phyloP scores from a whole-genome alignment of 2,797 vertebrate species.

The Jordanella pulchra region DNA sequence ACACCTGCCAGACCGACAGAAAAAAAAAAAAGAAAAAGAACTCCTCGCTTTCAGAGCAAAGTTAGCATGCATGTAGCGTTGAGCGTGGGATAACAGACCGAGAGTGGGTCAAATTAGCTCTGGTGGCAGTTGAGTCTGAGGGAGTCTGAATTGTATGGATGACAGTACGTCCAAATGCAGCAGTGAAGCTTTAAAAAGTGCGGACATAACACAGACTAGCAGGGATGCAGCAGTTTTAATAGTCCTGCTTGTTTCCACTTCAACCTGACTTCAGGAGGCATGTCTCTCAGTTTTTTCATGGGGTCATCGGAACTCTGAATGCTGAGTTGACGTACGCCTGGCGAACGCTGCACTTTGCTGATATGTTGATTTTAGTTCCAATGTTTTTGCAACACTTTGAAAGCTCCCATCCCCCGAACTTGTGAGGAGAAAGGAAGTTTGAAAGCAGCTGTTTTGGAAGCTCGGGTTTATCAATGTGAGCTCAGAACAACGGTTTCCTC shows the following conservation, averaged over 20 bases:
- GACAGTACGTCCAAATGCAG: slow-evolving; percentile 28
- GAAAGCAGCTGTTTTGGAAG: slow-evolving; percentile 80
- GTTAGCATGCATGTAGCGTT: slow-evolving; percentile 71
- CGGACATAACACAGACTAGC: slow-evolving; percentile 63
- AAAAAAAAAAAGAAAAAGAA: slow-evolving; percentile 28
- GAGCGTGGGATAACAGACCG: slow-evolving; percentile 34
- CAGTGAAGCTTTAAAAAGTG: slow-evolving; percentile 50
- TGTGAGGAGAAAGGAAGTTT: slow-evolving; percentile 65
- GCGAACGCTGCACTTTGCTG: slow-evolving; percentile 60
- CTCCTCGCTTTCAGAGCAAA: slow-evolving; percentile 50
- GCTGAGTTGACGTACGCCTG: slow-evolving; percentile 63
- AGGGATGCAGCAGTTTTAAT: slow-evolving; percentile 70
- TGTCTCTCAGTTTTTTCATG: slow-evolving; percentile 72
- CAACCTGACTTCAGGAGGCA: slow-evolving; percentile 76
- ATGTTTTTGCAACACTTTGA: slow-evolving; percentile 64
- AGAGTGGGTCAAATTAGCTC: slow-evolving; percentile 11
- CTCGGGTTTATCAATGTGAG: slow-evolving; percentile 38
- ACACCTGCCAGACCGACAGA: slow-evolving; percentile 77
- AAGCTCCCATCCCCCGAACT: slow-evolving; percentile 44
- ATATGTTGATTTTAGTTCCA: slow-evolving; percentile 75
- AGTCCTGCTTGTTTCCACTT: slow-evolving; percentile 70
- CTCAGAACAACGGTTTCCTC: slow-evolving; percentile 63
- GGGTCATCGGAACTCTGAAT: slow-evolving; percentile 58
- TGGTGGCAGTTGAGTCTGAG: slow-evolving; percentile 31
- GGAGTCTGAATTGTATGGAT: slow-evolving; percentile 29